Conservation (phyloP, 2,888 invertebrate species). For the Alcis repandata region DNA sequence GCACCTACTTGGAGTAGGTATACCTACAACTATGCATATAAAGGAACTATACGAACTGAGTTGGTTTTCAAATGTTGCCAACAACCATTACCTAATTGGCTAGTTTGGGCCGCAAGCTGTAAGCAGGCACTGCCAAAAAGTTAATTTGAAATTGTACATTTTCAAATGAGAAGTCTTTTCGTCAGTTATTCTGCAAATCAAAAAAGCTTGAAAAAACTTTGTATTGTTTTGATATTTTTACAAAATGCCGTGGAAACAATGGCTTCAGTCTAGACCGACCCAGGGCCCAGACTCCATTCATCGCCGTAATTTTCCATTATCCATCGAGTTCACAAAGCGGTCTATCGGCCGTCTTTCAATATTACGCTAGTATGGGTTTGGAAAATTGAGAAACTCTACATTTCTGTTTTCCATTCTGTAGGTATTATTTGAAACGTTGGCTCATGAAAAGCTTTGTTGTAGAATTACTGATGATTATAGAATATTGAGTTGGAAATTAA, state of each 20-base stretch:
- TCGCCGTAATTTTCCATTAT: constrained; percentile 15
- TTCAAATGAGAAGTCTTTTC: background rate
- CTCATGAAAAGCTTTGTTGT: too few relatives aligned
- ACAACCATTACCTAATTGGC: background rate
- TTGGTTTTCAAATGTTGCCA: too few relatives aligned
- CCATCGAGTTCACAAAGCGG: background rate
- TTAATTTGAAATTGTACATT: background rate
- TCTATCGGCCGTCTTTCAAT: constrained; percentile 7
- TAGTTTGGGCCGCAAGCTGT: background rate
- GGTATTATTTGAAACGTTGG: too few relatives aligned
- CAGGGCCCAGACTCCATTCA: constrained; percentile 6
- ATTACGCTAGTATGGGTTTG: constrained; percentile 8
- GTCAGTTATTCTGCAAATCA: background rate
- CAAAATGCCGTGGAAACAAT: constrained; percentile 2
- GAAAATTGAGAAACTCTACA: background rate
- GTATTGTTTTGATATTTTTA: background rate
- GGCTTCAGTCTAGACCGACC: constrained; percentile 11
- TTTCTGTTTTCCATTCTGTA: background rate
- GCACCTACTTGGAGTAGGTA: too few relatives aligned
- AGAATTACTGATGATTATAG: too few relatives aligned
- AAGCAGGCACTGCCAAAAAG: background rate
- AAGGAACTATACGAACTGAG: too few relatives aligned
- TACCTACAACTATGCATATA: too few relatives aligned
- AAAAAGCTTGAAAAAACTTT: background rate
- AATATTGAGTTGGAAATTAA: too few relatives aligned